Conservation (phyloP, 1,140 invertebrate species). For the Danaus plexippus region DNA sequence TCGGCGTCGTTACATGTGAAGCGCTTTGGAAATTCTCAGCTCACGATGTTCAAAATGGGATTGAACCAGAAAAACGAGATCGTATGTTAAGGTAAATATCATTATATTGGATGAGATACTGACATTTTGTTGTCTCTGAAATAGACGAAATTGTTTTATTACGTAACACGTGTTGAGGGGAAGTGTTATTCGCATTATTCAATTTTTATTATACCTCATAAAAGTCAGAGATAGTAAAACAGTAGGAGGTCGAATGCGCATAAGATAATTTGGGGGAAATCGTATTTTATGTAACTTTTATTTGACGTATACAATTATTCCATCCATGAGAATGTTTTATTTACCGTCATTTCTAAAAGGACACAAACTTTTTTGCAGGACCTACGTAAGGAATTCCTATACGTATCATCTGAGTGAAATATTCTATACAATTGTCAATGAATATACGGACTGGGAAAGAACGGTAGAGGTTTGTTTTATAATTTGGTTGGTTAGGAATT, state of each 20-base stretch:
- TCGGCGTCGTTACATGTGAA: slow-evolving; percentile 88
- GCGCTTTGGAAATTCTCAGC: slow-evolving; percentile 87
- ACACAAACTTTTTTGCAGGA: slow-evolving; percentile 71
- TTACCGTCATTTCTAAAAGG: not conserved
- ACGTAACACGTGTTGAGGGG: slow-evolving; percentile 4
- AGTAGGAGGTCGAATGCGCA: slow-evolving; percentile 8
- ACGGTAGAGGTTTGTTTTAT: slow-evolving; percentile 79
- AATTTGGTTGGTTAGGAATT: slow-evolving; percentile 7
- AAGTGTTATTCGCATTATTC: slow-evolving; percentile 8
- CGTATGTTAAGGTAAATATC: slow-evolving; percentile 80
- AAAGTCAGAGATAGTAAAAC: slow-evolving; percentile 12
- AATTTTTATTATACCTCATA: slow-evolving; percentile 12
- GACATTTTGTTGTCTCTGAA: too few species aligned
- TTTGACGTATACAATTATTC: too few species aligned
- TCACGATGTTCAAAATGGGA: slow-evolving; percentile 89
- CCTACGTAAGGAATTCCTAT: slow-evolving; percentile 94
- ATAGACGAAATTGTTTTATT: too few species aligned
- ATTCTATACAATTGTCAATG: slow-evolving; percentile 96
- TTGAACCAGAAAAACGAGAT: slow-evolving; percentile 90
- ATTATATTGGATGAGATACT: not conserved
- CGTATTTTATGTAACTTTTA: slow-evolving; percentile 1
- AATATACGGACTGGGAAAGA: slow-evolving; percentile 97
- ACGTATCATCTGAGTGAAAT: slow-evolving; percentile 97
- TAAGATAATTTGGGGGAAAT: slow-evolving; percentile 8
- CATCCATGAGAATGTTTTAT: too few species aligned